A percentile compares a stretch with the other conserved stretches of the same genome.
These are phyloP conservation scores for Montipora cactus DNA, from an alignment of 64 coral and sea anemone genomes.

Conservation along the genomic window DNA sequence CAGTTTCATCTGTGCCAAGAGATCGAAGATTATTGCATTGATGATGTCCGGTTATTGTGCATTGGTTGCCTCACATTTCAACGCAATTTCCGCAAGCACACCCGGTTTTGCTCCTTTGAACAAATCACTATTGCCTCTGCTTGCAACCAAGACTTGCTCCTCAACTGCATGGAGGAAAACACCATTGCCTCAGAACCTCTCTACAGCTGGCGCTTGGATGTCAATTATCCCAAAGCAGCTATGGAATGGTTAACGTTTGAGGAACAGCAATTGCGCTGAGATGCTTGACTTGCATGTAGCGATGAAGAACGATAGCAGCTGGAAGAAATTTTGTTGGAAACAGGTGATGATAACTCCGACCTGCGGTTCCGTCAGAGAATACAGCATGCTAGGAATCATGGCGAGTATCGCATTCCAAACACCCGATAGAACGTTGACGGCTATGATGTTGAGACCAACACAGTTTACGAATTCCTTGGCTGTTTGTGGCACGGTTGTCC, in stretches of 20 bases:
- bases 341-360: too few species aligned
- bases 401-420: background rate
- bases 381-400: constrained; percentile 15
- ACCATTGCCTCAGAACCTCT: constrained; percentile 8
- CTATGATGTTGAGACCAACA: too few species aligned
- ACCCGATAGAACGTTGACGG: background rate
- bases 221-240: too few species aligned
- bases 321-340: background rate
- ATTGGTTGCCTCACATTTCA: constrained; percentile 14
- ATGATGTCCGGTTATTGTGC: constrained; percentile 27
- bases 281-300: background rate
- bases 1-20: background rate
- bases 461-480: too few species aligned
- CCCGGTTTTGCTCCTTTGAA: constrained; percentile 21
- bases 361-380: background rate
- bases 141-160: constrained; percentile 30
- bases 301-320: too few species aligned
- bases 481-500: too few species aligned
- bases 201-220: constrained; percentile 13
- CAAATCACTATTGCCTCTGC: constrained; percentile 45
- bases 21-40: constrained; percentile 23
- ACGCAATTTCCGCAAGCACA: background rate
- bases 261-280: background rate
- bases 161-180: background rate
- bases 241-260: background rate